Evolutionary conservation across 2,113 vertebrate genomes (phyloP).

Genomic region (Saguinus imperator): DNA sequence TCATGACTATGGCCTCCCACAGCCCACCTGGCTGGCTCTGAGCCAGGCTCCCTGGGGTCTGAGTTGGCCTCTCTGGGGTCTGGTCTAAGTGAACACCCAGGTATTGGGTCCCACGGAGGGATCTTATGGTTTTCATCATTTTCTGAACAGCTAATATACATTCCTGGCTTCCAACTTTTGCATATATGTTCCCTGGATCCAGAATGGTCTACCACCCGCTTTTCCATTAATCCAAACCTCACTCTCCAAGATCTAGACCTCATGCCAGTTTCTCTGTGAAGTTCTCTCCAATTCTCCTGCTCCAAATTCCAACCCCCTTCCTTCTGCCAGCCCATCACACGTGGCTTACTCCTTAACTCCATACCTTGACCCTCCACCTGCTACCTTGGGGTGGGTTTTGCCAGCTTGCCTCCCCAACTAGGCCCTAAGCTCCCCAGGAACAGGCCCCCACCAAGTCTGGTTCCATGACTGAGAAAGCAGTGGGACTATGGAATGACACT

Average conservation of each 20-base stretch:
- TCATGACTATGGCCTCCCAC: neutral
- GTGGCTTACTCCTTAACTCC: neutral
- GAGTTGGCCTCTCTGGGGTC: neutral
- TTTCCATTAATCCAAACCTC: neutral
- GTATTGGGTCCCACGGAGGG: no score
- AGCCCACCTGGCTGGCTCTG: neutral
- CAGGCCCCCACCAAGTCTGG: neutral
- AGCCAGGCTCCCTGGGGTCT: no score
- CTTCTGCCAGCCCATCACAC: accelerated
- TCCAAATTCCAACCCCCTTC: neutral
- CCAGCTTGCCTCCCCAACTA: neutral
- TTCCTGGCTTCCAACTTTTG: neutral
- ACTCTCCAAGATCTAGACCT: neutral
- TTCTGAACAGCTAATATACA: neutral
- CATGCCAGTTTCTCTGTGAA: neutral
- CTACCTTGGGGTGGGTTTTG: neutral
- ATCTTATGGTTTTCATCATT: neutral
- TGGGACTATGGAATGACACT: neutral
- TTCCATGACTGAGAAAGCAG: neutral
- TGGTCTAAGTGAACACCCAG: neutral
- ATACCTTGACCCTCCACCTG: neutral
- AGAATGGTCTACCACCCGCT: neutral
- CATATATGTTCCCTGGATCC: neutral
- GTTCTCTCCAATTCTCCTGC: neutral
- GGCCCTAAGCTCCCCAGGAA: neutral